Base-by-base conservation (phyloP, 1,140 invertebrate genomes). In the Neuroterus valhalla region DNA sequence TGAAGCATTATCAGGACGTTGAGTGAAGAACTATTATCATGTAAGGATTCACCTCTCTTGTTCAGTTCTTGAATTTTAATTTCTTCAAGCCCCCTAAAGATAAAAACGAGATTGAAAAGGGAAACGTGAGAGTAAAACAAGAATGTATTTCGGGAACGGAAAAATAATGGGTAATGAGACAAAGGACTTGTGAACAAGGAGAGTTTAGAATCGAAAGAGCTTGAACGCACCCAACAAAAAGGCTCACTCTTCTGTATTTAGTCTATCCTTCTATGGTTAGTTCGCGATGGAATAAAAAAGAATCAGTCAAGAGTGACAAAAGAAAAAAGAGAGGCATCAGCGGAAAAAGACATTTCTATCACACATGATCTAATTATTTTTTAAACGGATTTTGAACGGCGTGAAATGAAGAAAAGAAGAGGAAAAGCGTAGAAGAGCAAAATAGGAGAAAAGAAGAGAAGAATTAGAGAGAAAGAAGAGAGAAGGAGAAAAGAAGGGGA, bases 1-100 rank as follows among this genome's bases (percentile, higher is more conserved):
- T 84, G 79, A 83, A 84, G 82, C 82, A 84, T 83, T 84, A 83
- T 82, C 82, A 83, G 80, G 72, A 70, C 74, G 81, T 82, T 77
- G 75, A 79, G 72, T 82, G 76, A 73, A 75, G 77, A 68, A 72
- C 44, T 72, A 81, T 62, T 14, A 23, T 62, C 52, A 21, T 15
- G 52, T 62, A 26, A 62, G 21, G 31, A 62, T 62, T 21, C 23
- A 15, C 52, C 31, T 62, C 1, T 23, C 15, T 26, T 14, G 31
- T 26, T 26, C 52, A 31, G 10, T 1, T 14, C 26, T 26, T 42
- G 70, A 71, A 82, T 84, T 79, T 82, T 81, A 83, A 84, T 84
- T 84, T 72, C 69, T 31, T 5, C 26, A 31, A 31, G 26, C 5
- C 26, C 5, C n/a, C n/a, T n/a, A n/a, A n/a, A n/a, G n/a, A 5